Evolutionary conservation across 2,113 vertebrate species (phyloP).

Genomic region (Antigone vipio): DNA sequence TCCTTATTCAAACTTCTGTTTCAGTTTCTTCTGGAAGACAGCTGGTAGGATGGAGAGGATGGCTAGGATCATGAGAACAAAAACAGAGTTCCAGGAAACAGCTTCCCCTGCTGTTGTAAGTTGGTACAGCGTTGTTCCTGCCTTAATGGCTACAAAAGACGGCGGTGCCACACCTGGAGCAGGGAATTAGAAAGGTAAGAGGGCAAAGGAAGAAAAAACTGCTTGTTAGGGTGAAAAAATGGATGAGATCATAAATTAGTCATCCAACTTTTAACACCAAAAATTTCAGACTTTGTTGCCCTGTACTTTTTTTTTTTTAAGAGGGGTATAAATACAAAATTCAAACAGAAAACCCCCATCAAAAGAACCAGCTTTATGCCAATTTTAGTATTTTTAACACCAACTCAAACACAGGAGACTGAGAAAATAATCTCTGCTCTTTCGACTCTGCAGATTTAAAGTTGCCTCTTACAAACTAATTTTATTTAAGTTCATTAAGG

Average conservation of each 20-base stretch:
- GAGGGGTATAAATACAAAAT: not conserved
- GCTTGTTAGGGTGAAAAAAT: not conserved
- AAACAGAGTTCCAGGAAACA: conserved; percentile 96
- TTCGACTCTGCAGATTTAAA: not conserved
- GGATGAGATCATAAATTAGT: not conserved
- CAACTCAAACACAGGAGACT: not conserved
- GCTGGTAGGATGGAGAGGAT: conserved; percentile 93
- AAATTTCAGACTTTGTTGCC: not conserved
- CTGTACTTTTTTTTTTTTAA: not conserved
- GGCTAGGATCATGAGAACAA: conserved; percentile 89
- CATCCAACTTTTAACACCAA: not conserved
- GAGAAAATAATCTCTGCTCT: not conserved
- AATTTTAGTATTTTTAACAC: not conserved
- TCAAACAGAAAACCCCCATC: not conserved
- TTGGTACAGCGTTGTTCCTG: conserved; percentile 95
- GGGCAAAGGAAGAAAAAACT: not conserved
- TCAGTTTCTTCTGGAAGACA: conserved; percentile 92
- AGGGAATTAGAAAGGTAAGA: not conserved
- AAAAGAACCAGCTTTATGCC: not conserved
- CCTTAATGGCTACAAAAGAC: conserved; percentile 97
- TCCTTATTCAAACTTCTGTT: conserved; percentile 90
- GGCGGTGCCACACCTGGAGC: conserved; percentile 90
- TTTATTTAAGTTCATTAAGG: not conserved
- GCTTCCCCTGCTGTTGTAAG: conserved; percentile 97
- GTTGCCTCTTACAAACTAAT: not conserved